phyloP scores from a whole-genome alignment of 2,888 invertebrate genomes.

The Liodrosophila aerea region DNA sequence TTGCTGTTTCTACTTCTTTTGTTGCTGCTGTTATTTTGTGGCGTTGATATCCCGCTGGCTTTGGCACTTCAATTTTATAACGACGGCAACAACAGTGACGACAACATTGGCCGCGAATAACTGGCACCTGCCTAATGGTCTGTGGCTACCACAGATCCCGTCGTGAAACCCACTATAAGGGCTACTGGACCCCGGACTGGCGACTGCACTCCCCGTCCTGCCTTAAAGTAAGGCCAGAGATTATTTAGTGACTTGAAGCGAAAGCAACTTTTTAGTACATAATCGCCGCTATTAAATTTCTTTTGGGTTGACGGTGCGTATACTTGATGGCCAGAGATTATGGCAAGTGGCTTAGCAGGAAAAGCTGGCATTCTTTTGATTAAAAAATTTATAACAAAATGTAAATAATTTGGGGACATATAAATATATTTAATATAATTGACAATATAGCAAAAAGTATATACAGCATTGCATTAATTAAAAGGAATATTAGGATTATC shows the following conservation, averaged over 20 bases:
- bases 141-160: constrained; percentile 16
- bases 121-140: constrained; percentile 69
- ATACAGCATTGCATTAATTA: no score
- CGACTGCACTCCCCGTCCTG: neutral
- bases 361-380: neutral
- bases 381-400: no score
- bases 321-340: constrained; percentile 26
- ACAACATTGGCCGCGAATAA: constrained; percentile 33
- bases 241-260: constrained; percentile 9
- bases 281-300: constrained; percentile 56
- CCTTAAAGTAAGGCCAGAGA: constrained; percentile 18
- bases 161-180: neutral
- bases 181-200: constrained; percentile 22
- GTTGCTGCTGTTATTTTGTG: no score
- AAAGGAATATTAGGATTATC: no score
- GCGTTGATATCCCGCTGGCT: constrained; percentile 73
- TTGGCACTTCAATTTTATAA: constrained; percentile 72
- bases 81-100: constrained; percentile 31
- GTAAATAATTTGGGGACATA: no score
- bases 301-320: constrained; percentile 29
- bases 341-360: neutral
- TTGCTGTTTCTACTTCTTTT: constrained; percentile 34
- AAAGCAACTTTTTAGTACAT: constrained; percentile 31
- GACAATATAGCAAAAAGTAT: no score
- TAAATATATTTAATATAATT: no score